Evolutionary conservation across 1,140 invertebrate species (phyloP).

Genomic region (Phymorhynchus buccinoides): DNA sequence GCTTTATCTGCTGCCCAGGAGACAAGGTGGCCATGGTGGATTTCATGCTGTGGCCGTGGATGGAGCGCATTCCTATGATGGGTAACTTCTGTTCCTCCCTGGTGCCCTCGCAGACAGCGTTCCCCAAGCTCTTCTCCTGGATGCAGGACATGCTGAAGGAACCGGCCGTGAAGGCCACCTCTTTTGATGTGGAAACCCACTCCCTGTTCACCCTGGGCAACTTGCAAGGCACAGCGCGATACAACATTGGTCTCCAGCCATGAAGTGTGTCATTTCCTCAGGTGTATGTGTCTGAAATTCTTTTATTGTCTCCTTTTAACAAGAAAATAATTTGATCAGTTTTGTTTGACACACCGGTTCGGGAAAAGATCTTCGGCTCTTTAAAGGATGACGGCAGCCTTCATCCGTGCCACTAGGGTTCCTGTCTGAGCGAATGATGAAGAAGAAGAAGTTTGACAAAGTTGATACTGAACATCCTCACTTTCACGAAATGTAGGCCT

Average conservation of each 20-base stretch:
- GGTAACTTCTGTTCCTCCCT: constrained; percentile 39
- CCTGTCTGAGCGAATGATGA: too few relatives aligned
- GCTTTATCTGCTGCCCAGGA: constrained; percentile 41
- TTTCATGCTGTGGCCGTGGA: constrained; percentile 64
- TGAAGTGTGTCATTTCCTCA: constrained; percentile 28
- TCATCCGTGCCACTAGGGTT: neutral
- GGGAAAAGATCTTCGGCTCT: neutral
- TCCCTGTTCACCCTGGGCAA: constrained; percentile 44
- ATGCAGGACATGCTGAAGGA: constrained; percentile 53
- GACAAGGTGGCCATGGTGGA: constrained; percentile 55
- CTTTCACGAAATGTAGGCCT: too few relatives aligned
- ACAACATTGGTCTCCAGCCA: constrained; percentile 53
- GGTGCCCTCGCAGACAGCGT: constrained; percentile 40
- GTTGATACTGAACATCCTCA: too few relatives aligned
- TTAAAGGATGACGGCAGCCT: neutral
- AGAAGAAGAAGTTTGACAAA: too few relatives aligned
- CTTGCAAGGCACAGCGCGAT: constrained; percentile 52
- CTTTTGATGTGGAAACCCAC: constrained; percentile 46
- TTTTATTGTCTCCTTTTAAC: neutral
- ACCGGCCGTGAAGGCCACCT: constrained; percentile 57
- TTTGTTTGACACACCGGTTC: too few relatives aligned
- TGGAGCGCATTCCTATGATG: constrained; percentile 57
- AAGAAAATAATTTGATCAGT: neutral
- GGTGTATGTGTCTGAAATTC: neutral
- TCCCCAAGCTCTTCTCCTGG: constrained; percentile 57